Conservation (phyloP, 2,888 invertebrate genomes). For the Thyatira batis region DNA sequence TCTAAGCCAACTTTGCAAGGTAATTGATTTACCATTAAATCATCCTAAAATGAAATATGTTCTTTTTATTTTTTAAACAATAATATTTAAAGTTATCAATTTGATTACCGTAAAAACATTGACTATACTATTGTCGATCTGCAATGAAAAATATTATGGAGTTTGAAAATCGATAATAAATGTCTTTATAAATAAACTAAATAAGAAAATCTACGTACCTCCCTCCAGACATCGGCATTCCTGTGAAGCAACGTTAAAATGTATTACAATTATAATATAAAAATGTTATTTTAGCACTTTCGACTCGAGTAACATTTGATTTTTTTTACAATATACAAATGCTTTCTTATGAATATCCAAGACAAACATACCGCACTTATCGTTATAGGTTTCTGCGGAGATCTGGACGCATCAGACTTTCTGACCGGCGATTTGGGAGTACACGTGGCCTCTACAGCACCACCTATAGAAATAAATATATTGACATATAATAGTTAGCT, state of each 20-base stretch:
- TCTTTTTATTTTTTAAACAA: conserved; percentile 17
- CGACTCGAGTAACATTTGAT: too few species aligned
- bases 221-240: conserved; percentile 63
- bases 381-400: conserved; percentile 22
- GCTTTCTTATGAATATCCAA: too few species aligned
- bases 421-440: conserved; percentile 37
- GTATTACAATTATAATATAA: too few species aligned
- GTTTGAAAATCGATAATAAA: background rate
- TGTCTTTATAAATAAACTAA: background rate
- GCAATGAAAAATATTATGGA: too few species aligned
- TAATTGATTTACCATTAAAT: conserved; percentile 58
- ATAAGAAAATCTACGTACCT: conserved; percentile 30
- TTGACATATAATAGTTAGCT: too few species aligned
- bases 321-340: too few species aligned
- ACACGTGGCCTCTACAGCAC: conserved; percentile 47
- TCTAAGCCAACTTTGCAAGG: conserved; percentile 44
- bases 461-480: conserved; percentile 43
- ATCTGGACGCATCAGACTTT: conserved; percentile 34
- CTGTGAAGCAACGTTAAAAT: conserved; percentile 37
- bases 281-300: too few species aligned
- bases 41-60: conserved; percentile 24
- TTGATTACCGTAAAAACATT: too few species aligned
- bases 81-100: too few species aligned
- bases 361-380: conserved; percentile 30
- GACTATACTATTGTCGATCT: conserved; percentile 1